Conservation (phyloP, 2,888 invertebrate species). For the Rutpela maculata region DNA sequence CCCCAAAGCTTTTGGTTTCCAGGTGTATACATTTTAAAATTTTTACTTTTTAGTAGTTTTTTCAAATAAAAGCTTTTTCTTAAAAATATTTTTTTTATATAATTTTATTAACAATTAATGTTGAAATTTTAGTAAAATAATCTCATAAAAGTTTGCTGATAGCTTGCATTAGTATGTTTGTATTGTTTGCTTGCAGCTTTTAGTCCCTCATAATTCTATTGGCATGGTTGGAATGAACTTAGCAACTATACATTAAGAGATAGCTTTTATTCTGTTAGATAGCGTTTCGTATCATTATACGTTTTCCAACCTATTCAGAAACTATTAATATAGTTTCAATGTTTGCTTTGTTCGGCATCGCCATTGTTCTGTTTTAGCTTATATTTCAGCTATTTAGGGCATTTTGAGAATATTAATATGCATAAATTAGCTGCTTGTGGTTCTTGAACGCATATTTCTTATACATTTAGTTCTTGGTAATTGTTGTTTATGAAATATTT, state of each 20-base stretch:
- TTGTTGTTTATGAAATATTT: too few relatives aligned
- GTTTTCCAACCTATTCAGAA: constrained; percentile 8
- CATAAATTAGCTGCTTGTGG: background rate
- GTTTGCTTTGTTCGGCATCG: constrained; percentile 18
- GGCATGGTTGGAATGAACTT: constrained; percentile 10
- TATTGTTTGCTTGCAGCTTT: background rate
- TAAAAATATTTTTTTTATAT: too few relatives aligned
- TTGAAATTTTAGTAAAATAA: background rate
- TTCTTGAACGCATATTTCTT: background rate
- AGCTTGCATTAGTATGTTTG: background rate
- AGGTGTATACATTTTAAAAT: too few relatives aligned
- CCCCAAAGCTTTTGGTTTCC: too few relatives aligned
- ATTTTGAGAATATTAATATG: background rate
- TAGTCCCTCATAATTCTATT: background rate
- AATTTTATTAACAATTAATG: too few relatives aligned
- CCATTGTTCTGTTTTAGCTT: constrained; percentile 8
- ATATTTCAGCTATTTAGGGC: background rate
- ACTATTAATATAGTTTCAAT: constrained; percentile 21
- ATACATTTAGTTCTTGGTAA: too few relatives aligned
- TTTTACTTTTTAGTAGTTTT: too few relatives aligned
- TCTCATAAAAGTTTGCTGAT: background rate
- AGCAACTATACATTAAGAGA: constrained; percentile 3
- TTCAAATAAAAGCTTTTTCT: too few relatives aligned
- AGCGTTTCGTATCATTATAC: background rate
- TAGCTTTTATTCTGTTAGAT: constrained; percentile 14